A percentile compares a stretch with the other conserved stretches of the same genome.
phyloP scores from a whole-genome alignment of 2,888 invertebrate genomes.

The Flexamia atlantica region DNA sequence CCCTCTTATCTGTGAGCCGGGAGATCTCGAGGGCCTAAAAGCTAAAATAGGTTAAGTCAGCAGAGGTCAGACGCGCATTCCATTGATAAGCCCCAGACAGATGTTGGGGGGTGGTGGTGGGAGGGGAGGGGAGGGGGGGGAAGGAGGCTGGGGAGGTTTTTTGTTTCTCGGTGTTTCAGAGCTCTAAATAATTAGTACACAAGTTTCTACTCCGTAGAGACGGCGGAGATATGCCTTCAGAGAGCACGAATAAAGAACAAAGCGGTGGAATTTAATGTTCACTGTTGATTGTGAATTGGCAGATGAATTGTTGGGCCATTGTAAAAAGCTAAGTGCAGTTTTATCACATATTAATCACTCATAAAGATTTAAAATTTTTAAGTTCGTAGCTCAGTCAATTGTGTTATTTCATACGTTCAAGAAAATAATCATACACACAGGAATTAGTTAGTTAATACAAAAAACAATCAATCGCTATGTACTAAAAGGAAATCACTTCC shows the following conservation, averaged over 20 bases:
- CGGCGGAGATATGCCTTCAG: constrained; percentile 15
- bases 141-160: constrained; percentile 16
- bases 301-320: no score
- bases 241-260: constrained; percentile 2
- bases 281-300: no score
- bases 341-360: no score
- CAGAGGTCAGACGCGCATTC: constrained; percentile 39
- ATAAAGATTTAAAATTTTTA: no score
- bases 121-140: neutral
- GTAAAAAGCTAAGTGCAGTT: no score
- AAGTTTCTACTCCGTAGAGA: constrained; percentile 50
- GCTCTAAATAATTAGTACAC: constrained; percentile 59
- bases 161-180: constrained; percentile 37
- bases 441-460: no score
- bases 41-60: constrained; percentile 56
- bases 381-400: no score
- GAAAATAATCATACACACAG: no score
- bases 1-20: constrained; percentile 35
- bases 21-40: constrained; percentile 50
- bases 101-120: neutral
- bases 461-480: no score
- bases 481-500: no score
- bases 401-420: no score
- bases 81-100: constrained; percentile 50
- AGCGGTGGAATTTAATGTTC: constrained; percentile 22